A percentile compares a stretch with the other conserved stretches of the same genome.
phyloP scores from a whole-genome alignment of 2,888 invertebrate species.

The Noctua fimbriata region DNA sequence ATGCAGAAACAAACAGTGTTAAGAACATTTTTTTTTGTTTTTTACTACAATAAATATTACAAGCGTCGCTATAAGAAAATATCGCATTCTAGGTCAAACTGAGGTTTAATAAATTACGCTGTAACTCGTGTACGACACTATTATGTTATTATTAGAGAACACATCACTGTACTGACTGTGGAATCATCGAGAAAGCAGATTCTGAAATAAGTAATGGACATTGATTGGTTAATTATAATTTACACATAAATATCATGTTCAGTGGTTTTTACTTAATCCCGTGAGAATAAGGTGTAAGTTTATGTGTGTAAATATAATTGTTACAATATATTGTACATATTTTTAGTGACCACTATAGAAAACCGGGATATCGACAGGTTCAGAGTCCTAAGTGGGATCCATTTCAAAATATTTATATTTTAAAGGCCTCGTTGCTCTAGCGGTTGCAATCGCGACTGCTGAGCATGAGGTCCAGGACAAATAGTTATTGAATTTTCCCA shows the following conservation, averaged over 20 bases:
- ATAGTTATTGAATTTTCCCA: background rate
- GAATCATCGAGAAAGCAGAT: slow-evolving; percentile 6
- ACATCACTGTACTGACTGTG: slow-evolving; percentile 5
- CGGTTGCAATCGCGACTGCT: too few relatives aligned
- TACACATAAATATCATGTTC: background rate
- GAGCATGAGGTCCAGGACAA: too few relatives aligned
- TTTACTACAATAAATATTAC: slow-evolving; percentile 35
- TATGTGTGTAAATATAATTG: background rate
- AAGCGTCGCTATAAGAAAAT: slow-evolving; percentile 12
- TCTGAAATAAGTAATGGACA: background rate
- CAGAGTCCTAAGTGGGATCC: background rate
- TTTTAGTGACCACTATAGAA: background rate
- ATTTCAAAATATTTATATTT: background rate
- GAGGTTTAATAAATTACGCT: slow-evolving; percentile 53
- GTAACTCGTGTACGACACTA: slow-evolving; percentile 28
- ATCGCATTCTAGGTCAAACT: slow-evolving; percentile 51
- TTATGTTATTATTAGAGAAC: slow-evolving; percentile 39
- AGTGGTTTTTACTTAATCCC: background rate
- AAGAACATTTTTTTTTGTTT: slow-evolving; percentile 21
- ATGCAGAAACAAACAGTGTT: slow-evolving; percentile 2
- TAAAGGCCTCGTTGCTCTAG: background rate
- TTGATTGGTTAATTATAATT: background rate
- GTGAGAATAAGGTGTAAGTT: background rate
- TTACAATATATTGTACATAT: background rate
- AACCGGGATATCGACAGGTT: background rate